Base-by-base conservation (phyloP, 1,140 invertebrate genomes). In the Drosophila orosa region DNA sequence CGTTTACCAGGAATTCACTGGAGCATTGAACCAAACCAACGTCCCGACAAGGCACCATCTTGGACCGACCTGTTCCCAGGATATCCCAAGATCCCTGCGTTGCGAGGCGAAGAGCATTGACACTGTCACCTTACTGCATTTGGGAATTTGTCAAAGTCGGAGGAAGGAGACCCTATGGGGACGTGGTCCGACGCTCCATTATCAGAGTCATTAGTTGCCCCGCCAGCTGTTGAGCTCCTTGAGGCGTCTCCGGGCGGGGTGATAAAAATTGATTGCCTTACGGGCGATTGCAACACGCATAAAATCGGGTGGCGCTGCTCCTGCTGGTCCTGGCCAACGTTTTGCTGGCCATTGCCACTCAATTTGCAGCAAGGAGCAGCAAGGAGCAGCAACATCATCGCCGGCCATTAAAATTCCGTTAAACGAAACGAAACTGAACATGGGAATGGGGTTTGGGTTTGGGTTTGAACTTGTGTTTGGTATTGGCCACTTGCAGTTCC, bases 221-320 rank as follows among this genome's bases (percentile, higher is more conserved):
- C 33, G 47, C 29, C 50, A 74, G 69, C 79, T 82, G 67, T 82
- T 74, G n/a, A n/a, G 69, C 69, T 61, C 33, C 33, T 60, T 10
- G 48, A 19, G n/a, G 31, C 15, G 22, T 15, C 27, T 12, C 19
- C 25, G 27, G 40, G 19, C 40, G 27, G 27, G 33, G 47, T 37
- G 44, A 79, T 83, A 83, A 83, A 83, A 83, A 83, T 83, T 75
- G 80, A 83, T 83, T 78, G 75, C 55, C 80, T 44, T 45, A 42
- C 56, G 65, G 58, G 63, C 63, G 58, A 69, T 76, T 77, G 73
- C 57, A 73, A 55, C 60, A 62, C 52, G 73, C 61, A 84, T 79
- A 62, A 83, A 84, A 78, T 67, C 61, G 60, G 31, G 29, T 35
- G 31, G 13, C 13, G 1, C 29, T n/a, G 50, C 29, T 31, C 29